Evolutionary conservation across 1,140 invertebrate genomes (phyloP), one percentile per base, ranked within the genome.

Genomic region (Arctopsyche grandis): DNA sequence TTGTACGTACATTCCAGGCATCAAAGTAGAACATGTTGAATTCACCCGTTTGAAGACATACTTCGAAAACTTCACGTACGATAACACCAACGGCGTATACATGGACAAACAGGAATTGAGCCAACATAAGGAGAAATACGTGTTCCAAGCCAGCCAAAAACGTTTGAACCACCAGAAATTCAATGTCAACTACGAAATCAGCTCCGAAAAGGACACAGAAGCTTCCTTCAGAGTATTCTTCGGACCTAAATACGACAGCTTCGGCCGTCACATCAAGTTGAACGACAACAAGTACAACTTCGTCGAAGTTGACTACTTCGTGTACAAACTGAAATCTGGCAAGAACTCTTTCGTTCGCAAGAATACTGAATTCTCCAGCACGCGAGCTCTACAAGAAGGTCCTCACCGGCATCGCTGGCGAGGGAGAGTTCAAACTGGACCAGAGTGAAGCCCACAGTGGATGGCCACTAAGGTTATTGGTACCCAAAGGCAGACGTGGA

Each of bases 1-100:
- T 85, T 93, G 0, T 78, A 87, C n/a, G n/a, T n/a, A n/a, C 79
- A 92, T 90, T 84, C 89, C 91, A 5, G 89, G 89, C 44, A 88
- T 94, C 16, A 90, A 90, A 81, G 89, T 95, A 77, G 89, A 91
- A 76, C 89, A 89, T 46, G 88, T 94, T 4, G 83, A 85, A 0
- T 88, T 93, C 1, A 91, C 92, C 84, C 90, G 91, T 69, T 85
- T 95, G 7, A 87, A 90, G 16, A 94, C 93, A 22, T 94, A 91
- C 84, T 94, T 94, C 86, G 92, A 94, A 66, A 87, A 93, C 43
- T 91, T 91, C 81, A 91, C 93, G 82, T 82, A 93, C 16, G 90
- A 93, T 79, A 90, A 93, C 38, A 91, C 89, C 83, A 93, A 93
- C 82, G 91, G 91, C 70, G 79, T 94, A 16, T 86, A 86, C 24